These are phyloP conservation scores for Cordilura impudica DNA, from an alignment of 2,888 invertebrate genomes.

Conservation along the genomic window DNA sequence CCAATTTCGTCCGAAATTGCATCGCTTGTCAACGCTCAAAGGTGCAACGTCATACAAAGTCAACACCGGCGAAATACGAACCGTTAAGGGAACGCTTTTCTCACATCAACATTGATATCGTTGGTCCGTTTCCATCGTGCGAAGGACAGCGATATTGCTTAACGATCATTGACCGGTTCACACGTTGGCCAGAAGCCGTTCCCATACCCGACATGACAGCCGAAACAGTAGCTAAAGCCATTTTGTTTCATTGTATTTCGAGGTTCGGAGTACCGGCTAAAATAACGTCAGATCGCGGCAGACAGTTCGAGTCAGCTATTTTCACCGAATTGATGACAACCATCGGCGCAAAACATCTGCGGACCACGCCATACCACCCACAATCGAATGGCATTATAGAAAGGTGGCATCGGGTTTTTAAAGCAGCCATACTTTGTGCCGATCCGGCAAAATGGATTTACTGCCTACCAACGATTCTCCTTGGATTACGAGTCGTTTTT, in stretches of 20 bases:
- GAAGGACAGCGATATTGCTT: conserved; percentile 14
- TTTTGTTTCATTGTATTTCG: too few relatives aligned
- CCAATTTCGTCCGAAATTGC: conserved; percentile 2
- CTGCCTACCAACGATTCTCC: neutral
- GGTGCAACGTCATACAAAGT: conserved; percentile 12
- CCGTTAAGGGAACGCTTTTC: neutral
- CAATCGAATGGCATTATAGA: conserved; percentile 1
- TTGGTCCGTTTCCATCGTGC: too few relatives aligned
- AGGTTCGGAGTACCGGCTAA: conserved; percentile 4
- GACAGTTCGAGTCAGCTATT: neutral
- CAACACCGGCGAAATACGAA: neutral
- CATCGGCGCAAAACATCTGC: neutral
- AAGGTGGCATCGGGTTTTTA: conserved; percentile 11
- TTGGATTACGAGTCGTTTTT: neutral
- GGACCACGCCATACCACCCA: neutral
- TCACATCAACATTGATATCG: too few relatives aligned
- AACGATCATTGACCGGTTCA: conserved; percentile 21
- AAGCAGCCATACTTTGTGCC: neutral
- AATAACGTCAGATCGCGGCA: conserved; percentile 12
- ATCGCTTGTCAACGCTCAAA: conserved; percentile 2
- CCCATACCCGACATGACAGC: conserved; percentile 18
- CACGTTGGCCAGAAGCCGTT: neutral
- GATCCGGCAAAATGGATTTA: neutral
- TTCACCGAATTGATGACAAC: conserved; percentile 14
- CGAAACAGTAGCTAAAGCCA: conserved; percentile 1